A percentile compares a stretch with the other conserved stretches of the same genome.
Conservation (phyloP, 2,888 invertebrate species). For the Platyscelio sp. region DNA sequence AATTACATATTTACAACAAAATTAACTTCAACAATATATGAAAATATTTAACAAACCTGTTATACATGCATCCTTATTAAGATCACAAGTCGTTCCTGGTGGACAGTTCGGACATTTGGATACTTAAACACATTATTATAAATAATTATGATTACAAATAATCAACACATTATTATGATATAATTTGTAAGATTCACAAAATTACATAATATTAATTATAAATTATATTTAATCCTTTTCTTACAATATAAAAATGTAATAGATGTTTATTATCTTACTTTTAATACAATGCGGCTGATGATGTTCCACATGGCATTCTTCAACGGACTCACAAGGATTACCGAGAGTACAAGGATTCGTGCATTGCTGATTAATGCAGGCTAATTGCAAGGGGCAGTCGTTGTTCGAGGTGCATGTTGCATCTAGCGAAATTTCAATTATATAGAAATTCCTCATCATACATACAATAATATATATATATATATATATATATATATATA, state of each 20-base stretch:
- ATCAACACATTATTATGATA: no score
- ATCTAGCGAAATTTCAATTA: slow-evolving; percentile 86
- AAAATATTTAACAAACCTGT: slow-evolving; percentile 88
- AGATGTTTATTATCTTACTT: slow-evolving; percentile 89
- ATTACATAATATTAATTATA: no score
- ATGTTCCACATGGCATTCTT: slow-evolving; percentile 93
- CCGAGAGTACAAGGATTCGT: slow-evolving; percentile 92
- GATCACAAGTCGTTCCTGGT: slow-evolving; percentile 92
- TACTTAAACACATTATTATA: no score
- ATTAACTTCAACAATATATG: slow-evolving; percentile 19
- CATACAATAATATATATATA: no score
- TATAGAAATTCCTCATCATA: slow-evolving; percentile 58
- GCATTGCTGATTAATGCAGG: slow-evolving; percentile 93
- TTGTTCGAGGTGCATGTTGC: slow-evolving; percentile 92
- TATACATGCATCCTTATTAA: slow-evolving; percentile 93
- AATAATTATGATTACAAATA: no score
- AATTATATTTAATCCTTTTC: no score
- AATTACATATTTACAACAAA: slow-evolving; percentile 82
- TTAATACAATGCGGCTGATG: slow-evolving; percentile 94
- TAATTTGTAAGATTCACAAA: no score
- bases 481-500: not conserved
- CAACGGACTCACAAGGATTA: slow-evolving; percentile 91
- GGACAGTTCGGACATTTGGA: slow-evolving; percentile 88
- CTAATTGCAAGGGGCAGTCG: slow-evolving; percentile 92
- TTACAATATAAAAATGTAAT: no score